Conservation (phyloP, 2,888 invertebrate genomes). For the Hypomecis punctinalis region DNA sequence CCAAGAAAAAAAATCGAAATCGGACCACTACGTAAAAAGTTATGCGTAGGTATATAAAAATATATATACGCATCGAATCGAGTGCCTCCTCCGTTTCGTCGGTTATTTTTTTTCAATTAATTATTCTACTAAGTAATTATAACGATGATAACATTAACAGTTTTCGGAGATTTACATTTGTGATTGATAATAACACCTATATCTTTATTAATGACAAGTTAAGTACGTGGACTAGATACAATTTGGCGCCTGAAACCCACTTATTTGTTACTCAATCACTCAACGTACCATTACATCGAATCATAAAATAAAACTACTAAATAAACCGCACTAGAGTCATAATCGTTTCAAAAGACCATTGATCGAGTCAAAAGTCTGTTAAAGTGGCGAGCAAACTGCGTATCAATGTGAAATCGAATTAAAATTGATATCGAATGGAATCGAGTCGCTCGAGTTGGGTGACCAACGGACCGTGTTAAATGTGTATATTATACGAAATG, state of each 20-base stretch:
- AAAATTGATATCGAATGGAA: constrained; percentile 62
- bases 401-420: constrained; percentile 72
- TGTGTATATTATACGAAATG: constrained; percentile 65
- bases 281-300: constrained; percentile 5
- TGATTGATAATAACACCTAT: no score
- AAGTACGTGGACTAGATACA: no score
- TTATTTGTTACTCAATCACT: constrained; percentile 7
- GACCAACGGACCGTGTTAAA: constrained; percentile 60
- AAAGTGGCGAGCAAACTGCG: constrained; percentile 53
- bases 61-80: no score
- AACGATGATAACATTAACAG: no score
- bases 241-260: not conserved
- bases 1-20: no score
- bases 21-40: no score
- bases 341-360: constrained; percentile 55
- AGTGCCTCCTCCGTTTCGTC: no score
- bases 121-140: no score
- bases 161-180: no score
- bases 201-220: no score
- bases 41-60: no score
- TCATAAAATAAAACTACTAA: constrained; percentile 26
- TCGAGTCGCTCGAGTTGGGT: constrained; percentile 55
- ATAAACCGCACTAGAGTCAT: constrained; percentile 45
- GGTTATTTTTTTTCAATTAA: no score
- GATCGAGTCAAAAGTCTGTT: constrained; percentile 48